Base-by-base conservation (phyloP, 2,888 invertebrate species). In the Callinectes sapidus region DNA sequence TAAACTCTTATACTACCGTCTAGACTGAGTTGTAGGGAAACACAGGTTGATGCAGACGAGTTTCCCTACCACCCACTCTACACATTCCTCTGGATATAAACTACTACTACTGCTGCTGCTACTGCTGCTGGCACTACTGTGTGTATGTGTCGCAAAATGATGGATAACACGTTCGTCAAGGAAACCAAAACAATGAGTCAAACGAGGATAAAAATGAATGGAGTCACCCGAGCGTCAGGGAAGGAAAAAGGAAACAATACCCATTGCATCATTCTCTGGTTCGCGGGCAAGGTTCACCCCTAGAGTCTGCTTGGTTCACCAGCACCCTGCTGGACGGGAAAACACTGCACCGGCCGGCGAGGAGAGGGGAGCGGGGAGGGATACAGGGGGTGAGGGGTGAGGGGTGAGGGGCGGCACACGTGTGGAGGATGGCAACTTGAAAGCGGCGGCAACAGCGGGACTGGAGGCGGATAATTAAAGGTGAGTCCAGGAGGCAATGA, bases 201-300 rank as follows among this genome's bases (percentile, higher is more conserved):
- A n/a, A 81, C 81, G 14, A 35, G 35, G 35, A 35, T 32, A 16
- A 28, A 81, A 81, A 81, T 35, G 10, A 71, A 71, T 3, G n/a
- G 28, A 28, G 71, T 71, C 71, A n/a, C 71, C 2, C 16, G 35
- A 32, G 18, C 81, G 81, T 13, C 6, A n/a, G 32, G 35, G 14
- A 35, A 81, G n/a, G 3, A 81, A 35, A 35, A 81, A 81, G 35
- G 13, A 35, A 81, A 81, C 32, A 81, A 32, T 35, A 35, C 35
- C 28, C 35, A 18, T 81, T 81, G 81, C 81, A 35, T 81, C 81
- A 81, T n/a, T n/a, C 18, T 81, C 32, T 81, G 81, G 81, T 81
- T 81, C 81, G 35, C 35, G 81, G 77, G 81, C 81, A 81, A 81
- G 35, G 35, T 35, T 81, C 81, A 81, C 14, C 81, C 77, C 81